Conservation (phyloP, 2,888 invertebrate species). For the Drosophila yooni region DNA sequence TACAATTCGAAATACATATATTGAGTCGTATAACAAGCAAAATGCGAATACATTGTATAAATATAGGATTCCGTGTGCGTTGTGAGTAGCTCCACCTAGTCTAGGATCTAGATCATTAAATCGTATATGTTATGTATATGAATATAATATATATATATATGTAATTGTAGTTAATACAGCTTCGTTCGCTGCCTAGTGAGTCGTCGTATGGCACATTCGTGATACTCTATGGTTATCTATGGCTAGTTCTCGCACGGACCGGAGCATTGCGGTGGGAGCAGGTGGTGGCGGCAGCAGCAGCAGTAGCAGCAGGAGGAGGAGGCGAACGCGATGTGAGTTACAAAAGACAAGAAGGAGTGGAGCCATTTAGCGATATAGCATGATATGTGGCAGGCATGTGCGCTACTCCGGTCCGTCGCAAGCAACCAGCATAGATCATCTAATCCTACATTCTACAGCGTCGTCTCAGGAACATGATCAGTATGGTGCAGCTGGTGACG, state of each 20-base stretch:
- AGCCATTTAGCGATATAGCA: constrained; percentile 39
- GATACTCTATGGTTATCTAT: constrained; percentile 50
- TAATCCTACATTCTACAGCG: constrained; percentile 74
- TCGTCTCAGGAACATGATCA: constrained; percentile 84
- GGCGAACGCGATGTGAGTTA: constrained; percentile 37
- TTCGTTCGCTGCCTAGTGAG: constrained; percentile 50
- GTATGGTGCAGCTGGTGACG: constrained; percentile 37
- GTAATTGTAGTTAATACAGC: constrained; percentile 73
- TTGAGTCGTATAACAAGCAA: constrained; percentile 75
- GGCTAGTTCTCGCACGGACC: constrained; percentile 12
- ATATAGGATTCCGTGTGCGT: constrained; percentile 71
- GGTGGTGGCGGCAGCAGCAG: constrained; percentile 18
- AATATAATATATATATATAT: constrained; percentile 30
- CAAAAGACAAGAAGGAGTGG: constrained; percentile 25
- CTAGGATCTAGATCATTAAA: constrained; percentile 31
- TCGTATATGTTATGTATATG: constrained; percentile 39
- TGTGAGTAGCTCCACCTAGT: constrained; percentile 50
- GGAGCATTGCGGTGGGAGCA: constrained; percentile 42
- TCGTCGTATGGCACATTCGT: constrained; percentile 79
- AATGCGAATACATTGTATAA: constrained; percentile 80
- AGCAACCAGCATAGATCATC: constrained; percentile 13
- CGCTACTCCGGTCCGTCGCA: constrained; percentile 18
- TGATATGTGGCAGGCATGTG: constrained; percentile 67
- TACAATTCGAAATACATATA: constrained; percentile 71
- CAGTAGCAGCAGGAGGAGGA: constrained; percentile 12